Conservation (phyloP, 2,888 invertebrate species). For the Amorpha juglandis region DNA sequence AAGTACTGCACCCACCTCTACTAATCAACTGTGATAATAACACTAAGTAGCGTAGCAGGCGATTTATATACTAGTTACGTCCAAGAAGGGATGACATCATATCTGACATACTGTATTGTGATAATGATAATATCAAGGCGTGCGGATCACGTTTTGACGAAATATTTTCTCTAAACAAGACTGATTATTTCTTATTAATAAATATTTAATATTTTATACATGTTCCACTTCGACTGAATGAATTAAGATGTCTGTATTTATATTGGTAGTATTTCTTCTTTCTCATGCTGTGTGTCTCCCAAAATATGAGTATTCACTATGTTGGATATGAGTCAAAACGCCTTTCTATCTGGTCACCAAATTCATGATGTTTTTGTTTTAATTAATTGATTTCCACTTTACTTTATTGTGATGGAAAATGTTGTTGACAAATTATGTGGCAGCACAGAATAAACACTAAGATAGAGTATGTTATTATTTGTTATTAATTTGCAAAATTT, state of each 20-base stretch:
- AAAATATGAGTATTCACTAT: slow-evolving; percentile 79
- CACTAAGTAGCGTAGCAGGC: slow-evolving; percentile 85
- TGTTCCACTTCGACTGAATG: slow-evolving; percentile 83
- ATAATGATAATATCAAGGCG: slow-evolving; percentile 74
- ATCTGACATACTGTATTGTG: slow-evolving; percentile 85
- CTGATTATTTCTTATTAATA: slow-evolving; percentile 85
- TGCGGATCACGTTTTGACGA: slow-evolving; percentile 70
- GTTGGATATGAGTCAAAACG: slow-evolving; percentile 83
- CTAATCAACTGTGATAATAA: slow-evolving; percentile 85
- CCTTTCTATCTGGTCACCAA: slow-evolving; percentile 83
- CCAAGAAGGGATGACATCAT: slow-evolving; percentile 85
- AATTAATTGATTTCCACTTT: slow-evolving; percentile 71
- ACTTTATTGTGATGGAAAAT: slow-evolving; percentile 80
- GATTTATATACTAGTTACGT: slow-evolving; percentile 84
- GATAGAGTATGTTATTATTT: slow-evolving; percentile 70
- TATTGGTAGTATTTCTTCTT: slow-evolving; percentile 74
- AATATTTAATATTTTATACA: slow-evolving; percentile 83
- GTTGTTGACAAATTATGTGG: slow-evolving; percentile 82
- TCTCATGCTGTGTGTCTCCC: slow-evolving; percentile 73
- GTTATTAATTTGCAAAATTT: slow-evolving; percentile 83
- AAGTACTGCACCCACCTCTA: slow-evolving; percentile 85
- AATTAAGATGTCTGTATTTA: slow-evolving; percentile 81
- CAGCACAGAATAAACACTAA: slow-evolving; percentile 74
- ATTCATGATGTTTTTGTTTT: slow-evolving; percentile 61
- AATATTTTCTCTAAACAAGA: slow-evolving; percentile 85